Evolutionary conservation across 2,888 invertebrate species (phyloP).

Genomic region (Pharmacophagus antenor): DNA sequence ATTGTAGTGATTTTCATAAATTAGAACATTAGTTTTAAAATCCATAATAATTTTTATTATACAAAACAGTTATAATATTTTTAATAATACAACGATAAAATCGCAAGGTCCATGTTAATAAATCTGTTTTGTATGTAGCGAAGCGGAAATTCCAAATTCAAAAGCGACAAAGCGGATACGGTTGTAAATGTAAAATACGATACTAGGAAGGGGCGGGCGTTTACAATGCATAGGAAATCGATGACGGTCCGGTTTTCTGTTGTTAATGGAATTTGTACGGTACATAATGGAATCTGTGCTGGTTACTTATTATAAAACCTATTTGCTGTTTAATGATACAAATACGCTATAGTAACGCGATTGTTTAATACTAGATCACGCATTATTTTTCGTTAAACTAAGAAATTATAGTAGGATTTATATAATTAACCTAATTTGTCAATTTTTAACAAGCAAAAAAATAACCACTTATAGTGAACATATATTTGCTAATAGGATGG

Average conservation of each 20-base stretch:
- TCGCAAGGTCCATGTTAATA: background rate
- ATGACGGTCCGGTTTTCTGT: constrained; percentile 13
- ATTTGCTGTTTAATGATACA: background rate
- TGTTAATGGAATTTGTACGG: background rate
- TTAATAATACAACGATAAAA: background rate
- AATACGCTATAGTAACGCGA: no score
- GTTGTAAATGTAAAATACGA: constrained; percentile 14
- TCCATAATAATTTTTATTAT: no score
- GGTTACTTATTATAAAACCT: background rate
- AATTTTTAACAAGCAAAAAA: no score
- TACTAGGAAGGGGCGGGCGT: constrained; percentile 8
- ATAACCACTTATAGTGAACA: no score
- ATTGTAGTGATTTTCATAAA: no score
- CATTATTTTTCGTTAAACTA: no score
- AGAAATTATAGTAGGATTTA: no score
- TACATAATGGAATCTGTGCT: background rate
- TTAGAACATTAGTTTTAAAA: no score
- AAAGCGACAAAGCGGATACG: background rate
- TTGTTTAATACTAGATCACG: no score
- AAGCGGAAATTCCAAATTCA: background rate
- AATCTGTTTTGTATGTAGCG: background rate
- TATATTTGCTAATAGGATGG: no score
- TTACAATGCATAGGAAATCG: constrained; percentile 17
- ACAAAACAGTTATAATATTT: background rate
- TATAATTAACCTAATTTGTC: no score